Base-by-base conservation (phyloP, 2,113 vertebrate species). In the Garra rufa region DNA sequence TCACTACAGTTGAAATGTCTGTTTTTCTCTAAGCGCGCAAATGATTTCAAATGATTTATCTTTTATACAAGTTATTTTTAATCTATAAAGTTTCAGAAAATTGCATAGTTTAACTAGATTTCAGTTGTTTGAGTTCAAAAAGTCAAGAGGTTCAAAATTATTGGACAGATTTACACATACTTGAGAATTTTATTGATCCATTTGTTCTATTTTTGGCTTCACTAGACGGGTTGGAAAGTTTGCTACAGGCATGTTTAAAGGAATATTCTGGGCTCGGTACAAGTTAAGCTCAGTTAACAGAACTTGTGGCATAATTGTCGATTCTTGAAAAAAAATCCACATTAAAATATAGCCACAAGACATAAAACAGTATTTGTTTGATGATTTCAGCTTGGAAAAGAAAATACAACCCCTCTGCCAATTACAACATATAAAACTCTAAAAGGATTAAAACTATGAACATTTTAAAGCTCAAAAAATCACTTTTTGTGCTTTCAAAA, bases 1-100 rank as follows among this genome's bases (percentile, higher is more conserved):
- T 15, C 79, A 52, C 30, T 76, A 69, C 5, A 30, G 43, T 61
- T 30, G 41, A 67, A 83, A 61, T 59, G 59, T 76, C 76, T 75
- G 19, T 38, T 81, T 46, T 2, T 26, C 46, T 34, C 5, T 41
- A 46, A 21, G 7, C 15, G 15, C 34, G 38, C 9, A 70, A 21
- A 70, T 19, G n/a, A n/a, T n/a, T 41, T 21, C 30, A 69, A n/a
- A 11, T 41, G 0, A 70, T 41, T 41, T 21, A 6, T 69, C 17
- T 69, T 69, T 69, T 41, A 69, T 69, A 41, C 21, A 69, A n/a
- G 9, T n/a, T 17, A 1, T 21, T 11, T n/a, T 41, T 11, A 41
- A n/a, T 38, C 30, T 17, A 67, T 9, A 1, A 21, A 5, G 38
- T 38, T 38, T 19, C 8, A 5, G 30, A 38, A 69, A 19, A 38